Percentiles rank a stretch among this genome's conserved stretches.
phyloP scores from a whole-genome alignment of 2,797 vertebrate genomes.

The Thamnophis elegans region DNA sequence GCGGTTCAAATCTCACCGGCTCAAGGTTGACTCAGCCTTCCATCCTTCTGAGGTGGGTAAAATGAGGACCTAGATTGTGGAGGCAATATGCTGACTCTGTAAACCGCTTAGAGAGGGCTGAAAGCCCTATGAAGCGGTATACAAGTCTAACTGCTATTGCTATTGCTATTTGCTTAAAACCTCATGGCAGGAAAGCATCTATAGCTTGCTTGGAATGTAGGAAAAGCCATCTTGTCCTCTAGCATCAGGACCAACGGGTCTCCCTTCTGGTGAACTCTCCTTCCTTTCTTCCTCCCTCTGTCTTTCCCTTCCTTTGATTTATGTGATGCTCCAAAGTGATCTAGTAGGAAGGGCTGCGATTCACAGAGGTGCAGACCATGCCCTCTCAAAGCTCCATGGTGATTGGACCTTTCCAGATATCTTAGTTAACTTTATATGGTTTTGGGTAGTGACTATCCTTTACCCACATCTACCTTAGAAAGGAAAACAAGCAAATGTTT shows the following conservation, averaged over 20 bases:
- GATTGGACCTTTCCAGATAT: constrained; percentile 85
- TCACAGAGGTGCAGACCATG: constrained; percentile 75
- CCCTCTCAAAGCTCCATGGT: constrained; percentile 92
- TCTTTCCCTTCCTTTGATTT: background rate
- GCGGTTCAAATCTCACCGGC: too few relatives aligned
- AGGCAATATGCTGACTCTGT: too few relatives aligned
- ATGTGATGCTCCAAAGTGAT: constrained; percentile 43
- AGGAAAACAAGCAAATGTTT: constrained; percentile 88
- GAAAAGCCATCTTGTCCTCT: background rate
- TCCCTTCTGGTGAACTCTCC: background rate
- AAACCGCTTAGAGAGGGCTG: too few relatives aligned
- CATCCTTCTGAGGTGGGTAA: too few relatives aligned
- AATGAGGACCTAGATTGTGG: too few relatives aligned
- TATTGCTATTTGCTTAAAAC: too few relatives aligned
- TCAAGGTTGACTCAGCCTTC: too few relatives aligned
- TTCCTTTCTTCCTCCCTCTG: background rate
- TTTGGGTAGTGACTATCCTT: constrained; percentile 95
- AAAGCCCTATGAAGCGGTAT: too few relatives aligned
- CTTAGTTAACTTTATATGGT: constrained; percentile 84
- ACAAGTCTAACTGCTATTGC: too few relatives aligned
- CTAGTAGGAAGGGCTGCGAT: constrained; percentile 86
- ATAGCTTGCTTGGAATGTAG: too few relatives aligned
- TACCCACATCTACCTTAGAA: constrained; percentile 92
- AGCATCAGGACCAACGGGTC: background rate
- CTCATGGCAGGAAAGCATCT: background rate